phyloP scores from a whole-genome alignment of 2,113 vertebrate species.

The Anguilla japonica region DNA sequence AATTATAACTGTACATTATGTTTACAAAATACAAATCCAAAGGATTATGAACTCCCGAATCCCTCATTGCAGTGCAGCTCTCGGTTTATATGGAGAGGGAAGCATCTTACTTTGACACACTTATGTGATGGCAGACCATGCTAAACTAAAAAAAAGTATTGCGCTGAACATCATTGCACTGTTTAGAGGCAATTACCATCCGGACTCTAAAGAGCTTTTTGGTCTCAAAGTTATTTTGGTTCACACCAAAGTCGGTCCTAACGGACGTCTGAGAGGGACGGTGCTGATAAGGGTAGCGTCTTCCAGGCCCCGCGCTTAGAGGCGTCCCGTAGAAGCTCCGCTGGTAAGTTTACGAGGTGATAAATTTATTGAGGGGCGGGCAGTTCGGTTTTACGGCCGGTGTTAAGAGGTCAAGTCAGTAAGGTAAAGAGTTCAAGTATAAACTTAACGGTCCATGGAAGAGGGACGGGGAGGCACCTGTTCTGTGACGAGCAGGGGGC shows the following conservation, averaged over 20 bases:
- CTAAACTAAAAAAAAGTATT: background rate
- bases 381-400: constrained; percentile 67
- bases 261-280: background rate
- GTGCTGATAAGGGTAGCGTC: constrained; percentile 18
- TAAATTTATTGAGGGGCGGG: constrained; percentile 73
- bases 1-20: background rate
- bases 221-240: background rate
- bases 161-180: background rate
- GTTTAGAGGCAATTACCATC: background rate
- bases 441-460: constrained; percentile 73
- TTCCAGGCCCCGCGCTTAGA: constrained; percentile 26
- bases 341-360: constrained; percentile 74
- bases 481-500: constrained; percentile 27
- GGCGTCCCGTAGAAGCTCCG: constrained; percentile 60
- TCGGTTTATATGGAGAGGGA: background rate
- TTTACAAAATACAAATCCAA: background rate
- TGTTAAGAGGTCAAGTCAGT: constrained; percentile 66
- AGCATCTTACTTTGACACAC: background rate
- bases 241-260: background rate
- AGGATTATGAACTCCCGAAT: background rate
- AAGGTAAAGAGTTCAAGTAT: constrained; percentile 77
- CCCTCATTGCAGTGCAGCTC: background rate
- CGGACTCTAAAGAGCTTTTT: background rate
- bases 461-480: constrained; percentile 63
- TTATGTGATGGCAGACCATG: background rate